Evolutionary conservation across 2,113 vertebrate genomes (phyloP).

Genomic region (Prunella fulvescens): DNA sequence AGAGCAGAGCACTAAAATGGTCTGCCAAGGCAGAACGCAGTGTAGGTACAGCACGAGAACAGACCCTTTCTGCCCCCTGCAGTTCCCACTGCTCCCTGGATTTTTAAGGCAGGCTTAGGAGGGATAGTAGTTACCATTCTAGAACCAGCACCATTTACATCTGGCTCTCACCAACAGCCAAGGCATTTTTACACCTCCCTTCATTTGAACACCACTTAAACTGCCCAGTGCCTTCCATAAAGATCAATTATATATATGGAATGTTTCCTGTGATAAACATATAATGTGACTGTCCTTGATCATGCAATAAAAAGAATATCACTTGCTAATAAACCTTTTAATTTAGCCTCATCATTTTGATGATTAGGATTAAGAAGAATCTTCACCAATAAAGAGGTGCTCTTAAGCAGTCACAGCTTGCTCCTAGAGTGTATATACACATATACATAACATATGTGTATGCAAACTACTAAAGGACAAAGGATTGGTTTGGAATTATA

Average conservation of each 20-base stretch:
- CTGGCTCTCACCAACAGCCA: background rate
- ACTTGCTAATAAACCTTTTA: background rate
- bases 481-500: background rate
- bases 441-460: background rate
- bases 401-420: background rate
- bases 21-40: constrained; percentile 47
- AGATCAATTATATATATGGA: background rate
- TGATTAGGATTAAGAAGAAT: background rate
- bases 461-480: background rate
- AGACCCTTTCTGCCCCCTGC: constrained; percentile 62
- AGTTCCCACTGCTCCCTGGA: constrained; percentile 30
- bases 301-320: background rate
- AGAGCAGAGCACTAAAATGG: constrained; percentile 32
- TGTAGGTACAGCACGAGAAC: background rate
- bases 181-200: background rate
- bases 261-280: background rate
- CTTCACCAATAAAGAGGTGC: background rate
- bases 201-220: background rate
- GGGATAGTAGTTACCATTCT: background rate
- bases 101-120: constrained; percentile 18
- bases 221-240: background rate
- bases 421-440: background rate
- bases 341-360: background rate
- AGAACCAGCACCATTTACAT: background rate
- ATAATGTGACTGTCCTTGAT: background rate